Conservation (phyloP, 2,888 invertebrate genomes). For the Leptinotarsa rubiginosa region DNA sequence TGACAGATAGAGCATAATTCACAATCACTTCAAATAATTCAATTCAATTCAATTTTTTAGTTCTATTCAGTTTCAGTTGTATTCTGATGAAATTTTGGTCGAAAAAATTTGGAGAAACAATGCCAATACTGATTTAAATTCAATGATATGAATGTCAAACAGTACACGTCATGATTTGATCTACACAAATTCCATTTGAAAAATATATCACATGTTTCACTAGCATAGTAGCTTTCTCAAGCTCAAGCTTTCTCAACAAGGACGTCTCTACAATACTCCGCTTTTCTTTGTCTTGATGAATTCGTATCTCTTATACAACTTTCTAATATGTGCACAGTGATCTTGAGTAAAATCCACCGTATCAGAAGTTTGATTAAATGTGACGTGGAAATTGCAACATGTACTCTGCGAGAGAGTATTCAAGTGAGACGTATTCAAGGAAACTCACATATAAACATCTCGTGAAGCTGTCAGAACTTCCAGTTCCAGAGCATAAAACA, state of each 20-base stretch:
- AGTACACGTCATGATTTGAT: too few species aligned
- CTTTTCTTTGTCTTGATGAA: not conserved
- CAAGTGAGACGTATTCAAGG: not conserved
- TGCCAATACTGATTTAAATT: too few species aligned
- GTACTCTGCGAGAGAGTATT: not conserved
- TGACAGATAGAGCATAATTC: too few species aligned
- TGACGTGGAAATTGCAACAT: not conserved
- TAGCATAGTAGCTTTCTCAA: too few species aligned
- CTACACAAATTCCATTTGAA: too few species aligned
- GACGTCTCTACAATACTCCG: not conserved
- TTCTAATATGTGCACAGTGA: not conserved
- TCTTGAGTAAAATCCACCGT: not conserved
- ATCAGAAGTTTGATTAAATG: not conserved
- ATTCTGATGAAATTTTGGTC: too few species aligned
- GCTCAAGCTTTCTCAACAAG: too few species aligned
- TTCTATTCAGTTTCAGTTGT: too few species aligned
- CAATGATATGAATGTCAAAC: not conserved
- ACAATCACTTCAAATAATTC: too few species aligned
- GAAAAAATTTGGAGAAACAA: too few species aligned
- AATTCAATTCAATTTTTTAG: too few species aligned
- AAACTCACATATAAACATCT: not conserved
- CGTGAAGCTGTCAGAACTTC: not conserved
- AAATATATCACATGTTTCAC: too few species aligned
- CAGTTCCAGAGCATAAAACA: not conserved
- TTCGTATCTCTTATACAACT: not conserved